Evolutionary conservation across 2,888 invertebrate genomes (phyloP).

Genomic region (Crocallis elinguaria): DNA sequence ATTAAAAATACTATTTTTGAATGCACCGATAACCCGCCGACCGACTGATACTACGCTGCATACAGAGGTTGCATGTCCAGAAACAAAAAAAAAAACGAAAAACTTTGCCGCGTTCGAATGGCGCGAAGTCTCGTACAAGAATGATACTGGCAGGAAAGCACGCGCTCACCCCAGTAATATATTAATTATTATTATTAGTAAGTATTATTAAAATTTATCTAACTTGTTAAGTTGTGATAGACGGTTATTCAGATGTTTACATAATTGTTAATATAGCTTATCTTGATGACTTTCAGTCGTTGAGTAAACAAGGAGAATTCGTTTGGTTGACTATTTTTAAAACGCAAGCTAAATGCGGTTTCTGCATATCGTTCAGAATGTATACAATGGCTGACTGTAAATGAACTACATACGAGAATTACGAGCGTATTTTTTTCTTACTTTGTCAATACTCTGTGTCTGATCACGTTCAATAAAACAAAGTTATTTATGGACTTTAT

Average conservation of each 20-base stretch:
- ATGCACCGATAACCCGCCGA: conserved; percentile 74
- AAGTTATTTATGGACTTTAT: too few relatives aligned
- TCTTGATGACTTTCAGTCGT: conserved; percentile 15
- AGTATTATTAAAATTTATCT: too few relatives aligned
- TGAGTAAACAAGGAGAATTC: conserved; percentile 15
- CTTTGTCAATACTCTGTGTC: not conserved
- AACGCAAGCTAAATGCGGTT: conserved; percentile 8
- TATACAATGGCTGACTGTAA: conserved; percentile 4
- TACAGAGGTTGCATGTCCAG: conserved; percentile 51
- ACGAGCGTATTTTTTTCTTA: not conserved
- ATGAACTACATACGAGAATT: conserved; percentile 11
- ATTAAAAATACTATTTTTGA: conserved; percentile 50
- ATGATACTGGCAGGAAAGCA: conserved; percentile 49
- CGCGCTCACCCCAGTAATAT: conserved; percentile 44
- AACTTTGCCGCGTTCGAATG: conserved; percentile 51
- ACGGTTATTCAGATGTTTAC: conserved; percentile 24
- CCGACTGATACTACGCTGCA: conserved; percentile 62
- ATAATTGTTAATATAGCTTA: conserved; percentile 10
- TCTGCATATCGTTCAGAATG: conserved; percentile 14
- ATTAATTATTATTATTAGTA: conserved; percentile 3
- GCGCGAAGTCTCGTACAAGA: conserved; percentile 45
- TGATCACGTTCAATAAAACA: too few relatives aligned
- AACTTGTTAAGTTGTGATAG: conserved; percentile 33
- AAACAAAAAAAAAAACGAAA: conserved; percentile 40
- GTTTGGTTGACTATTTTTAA: conserved; percentile 11